Evolutionary conservation across 1,140 invertebrate species (phyloP), one percentile per base, ranked within the genome.

Genomic region (Dreissena polymorpha): DNA sequence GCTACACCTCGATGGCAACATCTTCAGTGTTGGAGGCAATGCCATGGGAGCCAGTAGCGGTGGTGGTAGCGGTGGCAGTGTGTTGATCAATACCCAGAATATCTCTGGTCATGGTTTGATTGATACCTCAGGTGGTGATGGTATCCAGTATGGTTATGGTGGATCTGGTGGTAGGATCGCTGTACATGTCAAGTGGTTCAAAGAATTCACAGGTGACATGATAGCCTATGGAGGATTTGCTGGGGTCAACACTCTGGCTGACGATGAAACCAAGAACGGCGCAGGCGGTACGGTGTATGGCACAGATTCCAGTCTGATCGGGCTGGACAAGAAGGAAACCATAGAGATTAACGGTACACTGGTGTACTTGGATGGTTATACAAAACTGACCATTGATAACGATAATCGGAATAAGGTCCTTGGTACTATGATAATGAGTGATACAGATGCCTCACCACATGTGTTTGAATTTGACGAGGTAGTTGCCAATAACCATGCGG

Each of bases 41-140:
- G 85, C 86, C 10, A 70, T 69, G 21, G 75, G 57, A 39, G 49
- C 49, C 50, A 85, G 81, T 73, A 86, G 88, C 71, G 89, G 89
- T 63, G 89, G 88, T 67, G 89, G 88, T 49, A 89, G 89, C 73
- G 89, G 86, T 60, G 89, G 89, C 13, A 89, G 87, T 78, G 80
- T 90, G 51, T 88, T 85, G 74, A 78, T 89, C 55, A 51, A 65
- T 14, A 86, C 88, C 5, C 84, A 83, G 5, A 89, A 87, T 67
- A 89, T 90, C 79, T 90, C 89, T 6, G 89, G 89, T 39, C 89
- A 90, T 73, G 89, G 89, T 50, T 29, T 76, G 10, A 73, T 88
- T 29, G 82, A 84, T 13, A 76, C 84, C 2, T 83, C 86, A 18
- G 89, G 89, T 23, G 89, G 88, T 18, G 29, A 79, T 53, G 88